Evolutionary conservation across 2,888 invertebrate species (phyloP), one percentile per base, ranked within the genome.

Genomic region (Folsomia candida): DNA sequence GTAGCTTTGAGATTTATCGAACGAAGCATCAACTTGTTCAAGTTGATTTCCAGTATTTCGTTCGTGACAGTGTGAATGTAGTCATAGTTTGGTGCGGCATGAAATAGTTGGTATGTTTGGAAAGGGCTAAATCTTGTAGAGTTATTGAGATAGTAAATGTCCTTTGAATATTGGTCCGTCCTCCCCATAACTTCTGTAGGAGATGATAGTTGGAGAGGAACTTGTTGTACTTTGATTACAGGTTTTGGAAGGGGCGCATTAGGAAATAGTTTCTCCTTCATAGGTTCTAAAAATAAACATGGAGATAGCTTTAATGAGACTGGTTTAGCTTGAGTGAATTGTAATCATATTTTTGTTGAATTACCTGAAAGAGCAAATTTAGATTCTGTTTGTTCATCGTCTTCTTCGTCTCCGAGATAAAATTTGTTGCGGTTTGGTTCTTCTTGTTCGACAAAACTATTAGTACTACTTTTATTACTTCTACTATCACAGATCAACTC

Each of bases 381-480:
- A 6, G 27, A 9, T 61, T 61, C 61, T 2, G 61, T 61, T 28
- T 61, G 61, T 6, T 61, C 61, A 28, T 61, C 61, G 20, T 61
- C 61, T 28, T 27, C 20, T 18, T 27, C 20, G n/a, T 61, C 61
- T 9, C 28, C 28, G 11, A 61, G 20, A 20, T 28, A 61, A 28
- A 61, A 61, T 14, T 27, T 27, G 26, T 60, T 60, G 4, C 26
- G 3, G 9, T 11, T 14, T 24, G 60, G 60, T 27, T 60, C 26
- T 60, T 20, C 26, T 27, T 60, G 6, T 26, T 27, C 60, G 14
- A 11, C 6, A 60, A 14, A 24, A 24, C 26, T 4, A 60, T 24
- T 25, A 9, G 4, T 60, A 60, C 60, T n/a, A n/a, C n/a, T n/a
- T 6, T n/a, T 22, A 57, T n/a, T 22, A 57, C 57, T 37, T 54